Percentiles rank a stretch among this genome's conserved stretches.
phyloP scores from a whole-genome alignment of 2,888 invertebrate genomes.

The Oscheius sp. region DNA sequence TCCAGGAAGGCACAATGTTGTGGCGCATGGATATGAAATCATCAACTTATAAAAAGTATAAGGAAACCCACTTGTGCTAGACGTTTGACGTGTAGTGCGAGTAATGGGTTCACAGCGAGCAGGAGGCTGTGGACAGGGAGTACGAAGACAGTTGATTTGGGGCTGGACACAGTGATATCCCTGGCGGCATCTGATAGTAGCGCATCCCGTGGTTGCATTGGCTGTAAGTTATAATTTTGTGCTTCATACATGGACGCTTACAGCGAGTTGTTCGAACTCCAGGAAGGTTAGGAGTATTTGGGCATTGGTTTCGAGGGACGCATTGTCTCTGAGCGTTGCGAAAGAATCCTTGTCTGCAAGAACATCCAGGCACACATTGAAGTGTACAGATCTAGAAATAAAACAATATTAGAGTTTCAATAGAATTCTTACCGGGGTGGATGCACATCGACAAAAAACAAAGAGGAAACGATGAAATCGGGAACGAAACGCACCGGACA shows the following conservation, averaged over 20 bases:
- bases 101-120: slow-evolving; percentile 1
- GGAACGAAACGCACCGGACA: too few relatives aligned
- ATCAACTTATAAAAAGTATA: neutral
- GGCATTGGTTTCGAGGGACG: slow-evolving; percentile 7
- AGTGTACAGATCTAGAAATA: slow-evolving; percentile 4
- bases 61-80: neutral
- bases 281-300: neutral
- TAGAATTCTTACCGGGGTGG: too few relatives aligned
- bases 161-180: slow-evolving; percentile 7
- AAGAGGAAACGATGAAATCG: too few relatives aligned
- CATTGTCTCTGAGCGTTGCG: neutral
- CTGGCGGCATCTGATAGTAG: neutral
- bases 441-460: too few relatives aligned
- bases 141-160: slow-evolving; percentile 1
- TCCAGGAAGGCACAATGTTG: slow-evolving; percentile 4
- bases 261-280: neutral
- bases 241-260: neutral
- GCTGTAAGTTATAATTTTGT: neutral
- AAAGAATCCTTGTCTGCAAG: slow-evolving; percentile 7
- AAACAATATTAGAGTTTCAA: too few relatives aligned
- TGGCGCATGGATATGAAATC: slow-evolving; percentile 6
- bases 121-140: neutral
- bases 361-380: slow-evolving; percentile 12
- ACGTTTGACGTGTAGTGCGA: neutral
- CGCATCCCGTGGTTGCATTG: neutral